These are phyloP conservation scores for Parasteatoda lunata DNA, from an alignment of 2,888 invertebrate species.

Conservation along the genomic window DNA sequence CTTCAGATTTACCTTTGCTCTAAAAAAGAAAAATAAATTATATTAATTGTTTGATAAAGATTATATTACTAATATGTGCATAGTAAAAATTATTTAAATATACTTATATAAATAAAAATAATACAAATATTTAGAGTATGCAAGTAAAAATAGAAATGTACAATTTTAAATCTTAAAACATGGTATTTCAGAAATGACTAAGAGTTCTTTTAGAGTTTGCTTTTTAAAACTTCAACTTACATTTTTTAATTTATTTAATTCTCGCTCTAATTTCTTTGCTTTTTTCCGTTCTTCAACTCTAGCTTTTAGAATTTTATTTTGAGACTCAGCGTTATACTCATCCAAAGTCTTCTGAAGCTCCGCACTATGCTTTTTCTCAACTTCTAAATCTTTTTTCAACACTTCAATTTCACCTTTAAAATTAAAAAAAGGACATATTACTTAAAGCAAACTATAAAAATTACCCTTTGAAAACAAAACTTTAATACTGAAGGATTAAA, in stretches of 20 bases:
- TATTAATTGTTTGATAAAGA: too few relatives aligned
- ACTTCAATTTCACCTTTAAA: conserved; percentile 76
- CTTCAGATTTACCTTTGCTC: conserved; percentile 73
- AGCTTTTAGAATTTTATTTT: conserved; percentile 63
- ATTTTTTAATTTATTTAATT: conserved; percentile 77
- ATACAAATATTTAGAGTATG: too few relatives aligned
- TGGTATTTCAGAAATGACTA: background rate
- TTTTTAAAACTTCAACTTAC: conserved; percentile 69
- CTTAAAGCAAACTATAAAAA: background rate
- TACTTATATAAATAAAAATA: background rate
- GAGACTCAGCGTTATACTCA: conserved; percentile 44
- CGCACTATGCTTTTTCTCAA: conserved; percentile 65
- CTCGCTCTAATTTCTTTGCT: conserved; percentile 73
- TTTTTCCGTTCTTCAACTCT: conserved; percentile 62
- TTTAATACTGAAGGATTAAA: background rate
- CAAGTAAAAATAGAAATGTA: too few relatives aligned
- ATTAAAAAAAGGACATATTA: background rate
- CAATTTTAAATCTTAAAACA: background rate
- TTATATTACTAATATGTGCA: too few relatives aligned
- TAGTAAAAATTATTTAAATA: too few relatives aligned
- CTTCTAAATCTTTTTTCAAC: conserved; percentile 78
- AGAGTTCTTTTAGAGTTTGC: too few relatives aligned
- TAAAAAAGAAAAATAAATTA: conserved; percentile 73
- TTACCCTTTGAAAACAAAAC: background rate
- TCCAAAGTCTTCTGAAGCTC: conserved; percentile 49